Evolutionary conservation across 2,113 vertebrate genomes (phyloP).

Genomic region (Ammodytes marinus): DNA sequence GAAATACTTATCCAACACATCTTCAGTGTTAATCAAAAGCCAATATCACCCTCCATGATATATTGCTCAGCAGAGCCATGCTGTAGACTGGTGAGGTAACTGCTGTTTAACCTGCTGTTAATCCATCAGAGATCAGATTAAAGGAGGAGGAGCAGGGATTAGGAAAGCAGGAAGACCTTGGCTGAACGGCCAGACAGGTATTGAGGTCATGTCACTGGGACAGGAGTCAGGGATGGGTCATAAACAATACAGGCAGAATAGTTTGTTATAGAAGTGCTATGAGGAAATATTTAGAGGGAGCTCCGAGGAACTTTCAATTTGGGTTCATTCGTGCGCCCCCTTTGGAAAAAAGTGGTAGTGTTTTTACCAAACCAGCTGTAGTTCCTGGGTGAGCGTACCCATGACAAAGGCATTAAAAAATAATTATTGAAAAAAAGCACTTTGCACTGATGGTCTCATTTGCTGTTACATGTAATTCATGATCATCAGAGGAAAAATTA

Average conservation of each 20-base stretch:
- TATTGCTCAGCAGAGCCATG: background rate
- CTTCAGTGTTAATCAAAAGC: background rate
- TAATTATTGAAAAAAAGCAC: no score
- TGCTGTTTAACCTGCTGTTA: conserved; percentile 39
- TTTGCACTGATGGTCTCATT: no score
- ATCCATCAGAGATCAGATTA: conserved; percentile 68
- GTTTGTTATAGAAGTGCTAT: background rate
- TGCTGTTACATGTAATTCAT: no score
- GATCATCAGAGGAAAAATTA: no score
- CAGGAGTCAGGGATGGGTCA: background rate
- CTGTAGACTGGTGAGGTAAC: background rate
- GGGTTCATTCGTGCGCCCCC: no score
- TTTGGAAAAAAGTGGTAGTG: no score
- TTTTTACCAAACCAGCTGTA: no score
- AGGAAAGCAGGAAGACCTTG: conserved; percentile 21
- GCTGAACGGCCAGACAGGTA: conserved; percentile 47
- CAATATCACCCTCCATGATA: background rate
- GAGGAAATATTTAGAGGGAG: no score
- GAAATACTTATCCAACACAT: background rate
- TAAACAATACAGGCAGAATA: background rate
- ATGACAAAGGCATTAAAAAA: background rate
- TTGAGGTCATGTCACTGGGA: conserved; percentile 45
- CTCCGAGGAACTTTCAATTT: background rate
- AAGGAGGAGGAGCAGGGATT: conserved; percentile 46
- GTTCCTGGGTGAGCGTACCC: no score